Base-by-base conservation (phyloP, 1,140 invertebrate genomes). In the Drosophila serrata region DNA sequence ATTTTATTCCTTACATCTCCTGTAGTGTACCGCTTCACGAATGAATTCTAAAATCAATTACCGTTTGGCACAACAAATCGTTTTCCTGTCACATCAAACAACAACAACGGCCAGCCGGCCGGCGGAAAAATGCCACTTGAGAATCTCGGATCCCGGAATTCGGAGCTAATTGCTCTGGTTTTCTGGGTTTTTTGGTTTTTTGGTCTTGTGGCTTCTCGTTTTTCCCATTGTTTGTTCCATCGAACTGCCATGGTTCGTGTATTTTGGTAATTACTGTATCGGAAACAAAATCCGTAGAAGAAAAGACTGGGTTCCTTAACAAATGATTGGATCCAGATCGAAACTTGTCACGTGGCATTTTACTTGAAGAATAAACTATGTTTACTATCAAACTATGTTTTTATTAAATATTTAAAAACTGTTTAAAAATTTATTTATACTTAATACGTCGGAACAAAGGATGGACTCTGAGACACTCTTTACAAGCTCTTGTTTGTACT, bases 1-100 rank as follows among this genome's bases (percentile, higher is more conserved):
- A 35, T n/a, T 39, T 13, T 49, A n/a, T 49, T 12, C 27, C 15
- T 15, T 9, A 29, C 24, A 29, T 48, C 24, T 27, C 8, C 12
- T 13, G 48, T 3, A 9, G n/a, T 8, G 27, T 57, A 17, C 27
- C 60, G 63, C 65, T 81, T 70, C 74, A 76, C 85, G 78, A 90
- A 75, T 90, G 85, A 90, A 90, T 90, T 90, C 85, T 85, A 90
- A 90, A 90, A 90, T 90, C 85, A 90, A 90, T 90, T 90, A 90
- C 82, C 78, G 78, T 90, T 90, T 90, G 85, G 85, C 85, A 90
- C 85, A 85, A 85, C 80, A 79, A 81, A 90, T 90, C 81, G 86
- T 85, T 90, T 90, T 90, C 90, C 85, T 90, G 85, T 90, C 85
- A 62, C 82, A 79, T 86, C 79, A 85, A 90, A 90, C 62, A 70